Evolutionary conservation across 2,113 vertebrate genomes (phyloP).

Genomic region (Osmerus eperlanus): DNA sequence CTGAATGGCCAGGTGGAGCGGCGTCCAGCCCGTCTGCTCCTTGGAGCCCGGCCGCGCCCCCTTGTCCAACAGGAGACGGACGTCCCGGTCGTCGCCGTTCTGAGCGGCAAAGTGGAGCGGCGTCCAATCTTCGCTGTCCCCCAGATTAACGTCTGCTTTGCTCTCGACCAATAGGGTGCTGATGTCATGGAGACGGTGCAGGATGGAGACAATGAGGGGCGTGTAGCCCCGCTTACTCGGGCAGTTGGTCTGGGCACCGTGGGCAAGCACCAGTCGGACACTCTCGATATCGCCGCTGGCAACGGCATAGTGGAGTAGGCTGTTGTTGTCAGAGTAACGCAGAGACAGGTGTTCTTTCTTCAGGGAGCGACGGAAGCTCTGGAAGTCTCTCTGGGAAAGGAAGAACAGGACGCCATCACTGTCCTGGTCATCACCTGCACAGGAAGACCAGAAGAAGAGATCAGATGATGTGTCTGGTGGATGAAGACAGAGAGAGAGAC

Average conservation of each 20-base stretch:
- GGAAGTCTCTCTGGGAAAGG: slow-evolving; percentile 65
- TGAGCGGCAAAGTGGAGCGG: slow-evolving; percentile 83
- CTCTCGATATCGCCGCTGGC: slow-evolving; percentile 67
- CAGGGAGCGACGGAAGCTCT: slow-evolving; percentile 58
- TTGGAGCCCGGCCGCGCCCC: slow-evolving; percentile 57
- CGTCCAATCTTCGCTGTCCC: slow-evolving; percentile 77
- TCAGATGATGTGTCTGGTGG: not conserved
- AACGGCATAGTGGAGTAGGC: slow-evolving; percentile 74
- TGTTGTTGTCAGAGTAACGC: slow-evolving; percentile 61
- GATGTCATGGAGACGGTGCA: slow-evolving; percentile 65
- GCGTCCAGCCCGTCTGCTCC: slow-evolving; percentile 76
- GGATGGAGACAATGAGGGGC: slow-evolving; percentile 70
- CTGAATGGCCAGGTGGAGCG: slow-evolving; percentile 82
- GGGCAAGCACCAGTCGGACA: slow-evolving; percentile 70
- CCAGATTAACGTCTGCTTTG: slow-evolving; percentile 51
- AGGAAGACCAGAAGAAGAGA: not conserved
- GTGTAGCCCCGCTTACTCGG: slow-evolving; percentile 69
- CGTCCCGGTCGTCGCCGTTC: slow-evolving; percentile 71
- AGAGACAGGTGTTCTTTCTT: slow-evolving; percentile 52
- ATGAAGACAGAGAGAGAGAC: not conserved
- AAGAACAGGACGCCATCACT: slow-evolving; percentile 44
- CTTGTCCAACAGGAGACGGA: slow-evolving; percentile 74
- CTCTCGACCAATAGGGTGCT: slow-evolving; percentile 67
- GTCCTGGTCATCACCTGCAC: slow-evolving; percentile 41
- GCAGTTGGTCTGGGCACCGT: slow-evolving; percentile 70